Percentiles rank a stretch among this genome's conserved stretches.
These are phyloP conservation scores for Lithophane ornitopus DNA, from an alignment of 2,888 invertebrate genomes.

Conservation along the genomic window DNA sequence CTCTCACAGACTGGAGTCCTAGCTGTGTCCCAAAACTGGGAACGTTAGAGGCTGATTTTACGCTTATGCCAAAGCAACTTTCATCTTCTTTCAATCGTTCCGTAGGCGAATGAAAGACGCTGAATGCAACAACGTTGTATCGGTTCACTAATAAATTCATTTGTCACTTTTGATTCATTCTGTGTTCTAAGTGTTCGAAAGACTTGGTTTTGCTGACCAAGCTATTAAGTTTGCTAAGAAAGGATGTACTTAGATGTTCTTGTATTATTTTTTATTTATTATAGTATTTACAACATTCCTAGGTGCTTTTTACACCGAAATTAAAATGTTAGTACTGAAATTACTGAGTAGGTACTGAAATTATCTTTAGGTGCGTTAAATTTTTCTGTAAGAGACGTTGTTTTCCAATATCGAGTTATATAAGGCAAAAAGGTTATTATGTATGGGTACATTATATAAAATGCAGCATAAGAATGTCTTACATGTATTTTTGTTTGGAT, in stretches of 20 bases:
- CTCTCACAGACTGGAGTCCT: not conserved
- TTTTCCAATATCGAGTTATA: too few species aligned
- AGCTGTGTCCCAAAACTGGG: not conserved
- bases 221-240: not conserved
- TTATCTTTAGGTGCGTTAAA: not conserved
- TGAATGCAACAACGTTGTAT: not conserved
- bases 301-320: not conserved
- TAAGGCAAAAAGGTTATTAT: not conserved
- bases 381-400: not conserved
- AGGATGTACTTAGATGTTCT: not conserved
- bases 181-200: not conserved
- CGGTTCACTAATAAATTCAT: not conserved
- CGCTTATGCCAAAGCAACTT: not conserved
- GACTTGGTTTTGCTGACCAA: not conserved
- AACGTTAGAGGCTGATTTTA: not conserved
- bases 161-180: not conserved
- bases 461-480: too few species aligned
- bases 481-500: not conserved
- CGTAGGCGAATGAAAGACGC: not conserved
- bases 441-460: not conserved
- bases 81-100: not conserved
- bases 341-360: not conserved
- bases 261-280: not conserved
- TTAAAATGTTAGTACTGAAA: not conserved
- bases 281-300: not conserved